These are phyloP conservation scores for Melanotaenia pygmaea DNA, from an alignment of 2,797 vertebrate species.

Conservation along the genomic window DNA sequence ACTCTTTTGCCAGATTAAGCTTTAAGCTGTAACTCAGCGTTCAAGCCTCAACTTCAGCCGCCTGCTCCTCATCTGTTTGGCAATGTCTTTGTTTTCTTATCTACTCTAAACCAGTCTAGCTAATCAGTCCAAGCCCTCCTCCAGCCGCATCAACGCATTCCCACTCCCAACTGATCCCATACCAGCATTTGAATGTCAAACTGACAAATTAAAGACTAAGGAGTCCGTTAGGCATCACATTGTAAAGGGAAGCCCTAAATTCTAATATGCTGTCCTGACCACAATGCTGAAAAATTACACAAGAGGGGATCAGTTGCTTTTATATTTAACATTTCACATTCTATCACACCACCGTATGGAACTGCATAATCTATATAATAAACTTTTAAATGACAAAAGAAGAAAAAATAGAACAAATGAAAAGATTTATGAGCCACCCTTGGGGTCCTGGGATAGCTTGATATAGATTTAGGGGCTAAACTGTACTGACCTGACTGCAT, in stretches of 20 bases:
- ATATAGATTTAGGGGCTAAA: background rate
- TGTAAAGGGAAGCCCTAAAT: background rate
- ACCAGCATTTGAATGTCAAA: background rate
- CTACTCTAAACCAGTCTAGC: background rate
- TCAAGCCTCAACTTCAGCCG: background rate
- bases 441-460: too few relatives aligned
- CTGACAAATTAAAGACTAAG: background rate
- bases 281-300: background rate
- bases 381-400: background rate
- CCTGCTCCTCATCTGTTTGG: background rate
- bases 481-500: conserved; percentile 87
- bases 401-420: background rate
- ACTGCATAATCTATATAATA: background rate
- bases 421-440: too few relatives aligned
- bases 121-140: background rate
- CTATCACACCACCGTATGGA: background rate
- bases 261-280: background rate
- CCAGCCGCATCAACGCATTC: background rate
- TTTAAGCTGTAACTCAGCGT: background rate
- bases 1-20: background rate
- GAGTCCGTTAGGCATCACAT: background rate
- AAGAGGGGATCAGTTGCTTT: background rate
- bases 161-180: background rate
- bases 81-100: background rate
- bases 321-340: background rate